Evolutionary conservation across 2,888 invertebrate species (phyloP).

Genomic region (Trachelus stipa): DNA sequence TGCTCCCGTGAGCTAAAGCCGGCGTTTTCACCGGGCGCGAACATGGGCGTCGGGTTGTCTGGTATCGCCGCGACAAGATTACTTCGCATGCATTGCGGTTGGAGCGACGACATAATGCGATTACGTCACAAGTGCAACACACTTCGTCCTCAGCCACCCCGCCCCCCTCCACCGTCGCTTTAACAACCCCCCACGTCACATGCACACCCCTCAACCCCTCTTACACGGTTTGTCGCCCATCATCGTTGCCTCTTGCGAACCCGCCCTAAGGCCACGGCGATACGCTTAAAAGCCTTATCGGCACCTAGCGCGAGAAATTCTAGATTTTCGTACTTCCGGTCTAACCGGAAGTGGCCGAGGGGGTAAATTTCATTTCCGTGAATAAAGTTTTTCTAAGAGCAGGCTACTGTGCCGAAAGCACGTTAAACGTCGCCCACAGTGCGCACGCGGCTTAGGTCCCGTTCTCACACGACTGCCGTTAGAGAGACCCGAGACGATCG

Average conservation of each 20-base stretch:
- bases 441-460: not conserved
- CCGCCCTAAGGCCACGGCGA: not conserved
- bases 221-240: not conserved
- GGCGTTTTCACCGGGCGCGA: not conserved
- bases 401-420: not conserved
- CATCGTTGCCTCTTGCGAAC: not conserved
- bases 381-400: not conserved
- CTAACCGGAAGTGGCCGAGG: not conserved
- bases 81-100: conserved; percentile 48
- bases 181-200: not conserved
- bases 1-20: not conserved
- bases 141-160: conserved; percentile 4
- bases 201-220: not conserved
- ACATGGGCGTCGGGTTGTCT: conserved; percentile 40
- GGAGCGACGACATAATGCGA: conserved; percentile 37
- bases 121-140: conserved; percentile 28
- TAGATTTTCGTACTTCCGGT: not conserved
- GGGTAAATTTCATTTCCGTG: not conserved
- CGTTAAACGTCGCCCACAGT: not conserved
- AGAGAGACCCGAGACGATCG: not conserved
- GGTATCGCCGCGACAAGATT: conserved; percentile 39
- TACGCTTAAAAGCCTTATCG: not conserved
- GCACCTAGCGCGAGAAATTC: not conserved
- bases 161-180: not conserved
- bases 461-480: not conserved